Evolutionary conservation across 2,113 vertebrate species (phyloP).

Genomic region (Dromaius novaehollandiae): DNA sequence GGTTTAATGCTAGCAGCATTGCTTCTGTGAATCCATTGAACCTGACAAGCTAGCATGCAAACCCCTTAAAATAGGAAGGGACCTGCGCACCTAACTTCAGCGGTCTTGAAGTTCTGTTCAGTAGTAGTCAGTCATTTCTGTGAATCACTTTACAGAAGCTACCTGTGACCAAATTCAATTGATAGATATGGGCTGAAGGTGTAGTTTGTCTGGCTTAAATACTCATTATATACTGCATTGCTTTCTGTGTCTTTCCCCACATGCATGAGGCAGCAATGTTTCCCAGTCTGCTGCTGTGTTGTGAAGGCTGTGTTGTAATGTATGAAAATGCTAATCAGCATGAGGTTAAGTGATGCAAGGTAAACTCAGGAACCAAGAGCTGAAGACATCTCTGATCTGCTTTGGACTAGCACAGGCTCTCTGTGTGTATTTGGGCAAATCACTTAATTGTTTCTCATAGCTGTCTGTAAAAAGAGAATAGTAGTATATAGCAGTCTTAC

Average conservation of each 20-base stretch:
- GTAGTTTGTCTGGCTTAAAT: not conserved
- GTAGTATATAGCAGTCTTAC: not conserved
- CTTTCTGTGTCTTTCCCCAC: not conserved
- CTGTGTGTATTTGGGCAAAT: not conserved
- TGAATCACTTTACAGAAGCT: not conserved
- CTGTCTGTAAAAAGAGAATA: not conserved
- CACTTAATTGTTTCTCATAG: not conserved
- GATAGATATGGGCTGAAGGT: not conserved
- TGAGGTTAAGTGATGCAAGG: not conserved
- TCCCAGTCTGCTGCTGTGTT: not conserved
- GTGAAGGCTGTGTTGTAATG: not conserved
- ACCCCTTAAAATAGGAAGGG: not conserved
- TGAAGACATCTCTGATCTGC: not conserved
- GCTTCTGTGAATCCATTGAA: not conserved
- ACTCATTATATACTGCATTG: not conserved
- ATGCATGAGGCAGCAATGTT: rapidly evolving
- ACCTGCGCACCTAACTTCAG: rapidly evolving
- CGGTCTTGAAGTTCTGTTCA: not conserved
- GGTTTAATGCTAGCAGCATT: not conserved
- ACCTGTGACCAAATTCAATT: not conserved
- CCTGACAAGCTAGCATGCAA: not conserved
- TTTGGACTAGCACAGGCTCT: not conserved
- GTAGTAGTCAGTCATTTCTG: not conserved
- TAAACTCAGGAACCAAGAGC: not conserved
- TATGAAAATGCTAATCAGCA: not conserved